These are phyloP conservation scores for Hypotaenidia okinawae DNA, from an alignment of 2,797 vertebrate genomes.

Conservation along the genomic window DNA sequence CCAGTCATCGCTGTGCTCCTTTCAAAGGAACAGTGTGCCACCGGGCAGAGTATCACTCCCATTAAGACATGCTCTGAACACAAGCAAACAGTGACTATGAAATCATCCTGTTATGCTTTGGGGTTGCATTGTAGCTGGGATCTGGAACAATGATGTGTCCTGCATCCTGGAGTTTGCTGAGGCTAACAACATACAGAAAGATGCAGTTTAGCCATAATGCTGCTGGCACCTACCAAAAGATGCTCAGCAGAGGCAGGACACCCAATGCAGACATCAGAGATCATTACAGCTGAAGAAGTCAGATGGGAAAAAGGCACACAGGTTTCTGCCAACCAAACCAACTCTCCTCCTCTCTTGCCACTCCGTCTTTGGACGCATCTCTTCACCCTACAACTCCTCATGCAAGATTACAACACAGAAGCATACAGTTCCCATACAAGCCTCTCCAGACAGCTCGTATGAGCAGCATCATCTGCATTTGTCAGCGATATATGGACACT, in stretches of 20 bases:
- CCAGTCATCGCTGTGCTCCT: background rate
- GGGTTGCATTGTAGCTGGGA: background rate
- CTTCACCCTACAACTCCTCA: background rate
- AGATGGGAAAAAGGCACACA: background rate
- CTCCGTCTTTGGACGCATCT: background rate
- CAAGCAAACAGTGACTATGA: background rate
- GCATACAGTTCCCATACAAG: background rate
- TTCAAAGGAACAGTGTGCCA: background rate
- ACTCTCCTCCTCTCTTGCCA: background rate
- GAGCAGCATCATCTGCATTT: background rate
- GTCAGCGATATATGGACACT: background rate
- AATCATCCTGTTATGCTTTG: background rate
- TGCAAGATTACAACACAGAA: background rate
- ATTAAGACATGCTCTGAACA: background rate
- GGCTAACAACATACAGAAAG: background rate
- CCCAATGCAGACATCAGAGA: background rate
- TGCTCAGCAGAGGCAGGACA: background rate
- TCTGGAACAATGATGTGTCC: rapidly evolving
- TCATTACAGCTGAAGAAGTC: background rate
- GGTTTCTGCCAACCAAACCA: background rate
- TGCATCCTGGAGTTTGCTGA: background rate
- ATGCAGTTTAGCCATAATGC: background rate
- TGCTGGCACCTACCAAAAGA: background rate
- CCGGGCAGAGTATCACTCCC: background rate
- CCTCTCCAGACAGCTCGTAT: background rate